Evolutionary conservation across 1,140 invertebrate genomes (phyloP), one percentile per base, ranked within the genome.

Genomic region (Oedothorax gibbosus): DNA sequence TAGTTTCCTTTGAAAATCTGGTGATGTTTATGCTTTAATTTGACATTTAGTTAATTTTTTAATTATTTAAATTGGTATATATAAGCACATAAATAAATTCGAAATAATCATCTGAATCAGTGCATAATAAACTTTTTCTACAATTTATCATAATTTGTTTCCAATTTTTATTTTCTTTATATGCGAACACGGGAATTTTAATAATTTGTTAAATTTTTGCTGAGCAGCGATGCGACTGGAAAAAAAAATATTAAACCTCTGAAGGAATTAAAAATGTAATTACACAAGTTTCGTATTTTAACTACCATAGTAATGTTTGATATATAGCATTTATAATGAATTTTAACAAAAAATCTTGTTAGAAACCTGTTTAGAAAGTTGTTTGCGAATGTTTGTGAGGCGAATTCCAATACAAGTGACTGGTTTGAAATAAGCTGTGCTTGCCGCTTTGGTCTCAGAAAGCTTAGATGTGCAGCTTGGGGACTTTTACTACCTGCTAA

Each of bases 371-470:
- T 77, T 11, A 86, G 49, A 51, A 68, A 82, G 21, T 76, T 72
- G 14, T 35, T 71, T 2, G 83, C 83, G 50, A 85, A 87, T 14
- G 49, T 77, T 78, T 87, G 86, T 20, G 86, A 87, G 20, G 95
- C 95, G 86, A 96, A 93, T 89, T 98, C 96, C 71, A 95, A 94
- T 73, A 97, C 92, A 15, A 96, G 91, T 0, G 96, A 97, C 4
- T 95, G 94, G 87, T 98, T 97, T 2, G 96, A 96, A 12, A 97
- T 89, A 51, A 94, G 91, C 0, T 97, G 89, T 7, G 96, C 95
- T 86, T 95, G 94, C 88, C 93, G 92, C 88, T 95, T 97, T 5
- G 96, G 95, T 88, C 96, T 95, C 57, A 94, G 95, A 90, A 97
- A 96, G 12, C 95, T 96, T 0, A 95, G 96, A 20, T 87, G 86